Evolutionary conservation across 2,888 invertebrate genomes (phyloP), one percentile per base, ranked within the genome.

Genomic region (Sthenelais limicola): DNA sequence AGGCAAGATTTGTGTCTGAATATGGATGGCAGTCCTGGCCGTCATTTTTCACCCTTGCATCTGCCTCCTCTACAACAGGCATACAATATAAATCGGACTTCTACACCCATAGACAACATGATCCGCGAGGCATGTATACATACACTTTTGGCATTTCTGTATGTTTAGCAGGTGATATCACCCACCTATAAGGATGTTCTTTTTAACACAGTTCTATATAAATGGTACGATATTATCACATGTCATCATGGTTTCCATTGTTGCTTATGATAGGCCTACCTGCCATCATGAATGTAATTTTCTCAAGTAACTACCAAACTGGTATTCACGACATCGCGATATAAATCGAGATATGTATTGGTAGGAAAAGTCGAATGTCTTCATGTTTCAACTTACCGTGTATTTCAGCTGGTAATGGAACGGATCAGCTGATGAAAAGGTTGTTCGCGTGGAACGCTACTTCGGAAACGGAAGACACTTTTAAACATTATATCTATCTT

Each of bases 21-120:
- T 99, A 96, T 84, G 99, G 99, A 0, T 93, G 94, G 79, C 98
- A 98, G 88, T 94, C 97, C 0, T 89, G 94, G 77, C 97, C 98
- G 0, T 92, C 93, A 0, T 85, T 92, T 24, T 89, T 90, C 49
- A 92, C 95, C 0, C 84, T 89, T 52, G 90, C 91, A n/a, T 74
- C 75, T 0, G 92, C 92, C 1, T 78, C 84, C n/a, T 77, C 75
- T 2, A 73, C 80, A 24, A 77, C 81, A 26, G 89, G 90, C 74
- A 84, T 87, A 85, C 79, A 79, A 30, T 86, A 85, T 79, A 80
- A 81, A 66, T 92, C 93, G 70, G 85, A 90, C 0, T 92, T 94
- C 79, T 90, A 93, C 62, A 85, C 89, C 5, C 94, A 95, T 83
- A 91, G 98, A 68, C 97, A 99, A 85, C 98, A 98, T 87, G 93